Evolutionary conservation across 2,113 vertebrate species (phyloP).

Genomic region (Chitala chitala): DNA sequence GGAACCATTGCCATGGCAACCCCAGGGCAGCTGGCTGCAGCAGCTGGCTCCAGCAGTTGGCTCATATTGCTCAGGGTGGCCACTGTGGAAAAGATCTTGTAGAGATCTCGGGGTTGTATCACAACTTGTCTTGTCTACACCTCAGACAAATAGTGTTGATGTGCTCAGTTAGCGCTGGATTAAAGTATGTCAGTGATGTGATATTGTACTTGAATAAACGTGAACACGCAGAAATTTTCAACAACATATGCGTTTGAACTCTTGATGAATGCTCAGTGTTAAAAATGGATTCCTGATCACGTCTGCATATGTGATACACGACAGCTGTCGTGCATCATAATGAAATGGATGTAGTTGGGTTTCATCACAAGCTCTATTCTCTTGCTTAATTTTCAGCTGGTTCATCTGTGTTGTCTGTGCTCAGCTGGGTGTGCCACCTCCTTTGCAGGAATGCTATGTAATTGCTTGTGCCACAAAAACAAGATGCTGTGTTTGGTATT

Average conservation of each 20-base stretch:
- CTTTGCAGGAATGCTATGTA: too few relatives aligned
- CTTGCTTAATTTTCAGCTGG: neutral
- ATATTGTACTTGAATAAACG: neutral
- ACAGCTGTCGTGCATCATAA: neutral
- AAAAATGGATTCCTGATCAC: neutral
- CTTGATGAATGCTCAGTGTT: neutral
- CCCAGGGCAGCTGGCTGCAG: constrained; percentile 40
- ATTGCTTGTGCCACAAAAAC: too few relatives aligned
- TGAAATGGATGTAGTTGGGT: neutral
- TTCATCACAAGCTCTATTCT: neutral
- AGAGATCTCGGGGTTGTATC: too few relatives aligned
- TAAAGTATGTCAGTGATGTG: too few relatives aligned
- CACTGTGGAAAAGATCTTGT: constrained; percentile 4
- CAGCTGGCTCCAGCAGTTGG: constrained; percentile 29
- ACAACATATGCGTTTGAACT: neutral
- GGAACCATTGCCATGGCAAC: constrained; percentile 71
- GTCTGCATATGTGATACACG: neutral
- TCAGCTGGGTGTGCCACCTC: too few relatives aligned
- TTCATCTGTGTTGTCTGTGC: too few relatives aligned
- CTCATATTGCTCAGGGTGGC: neutral
- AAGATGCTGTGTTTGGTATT: too few relatives aligned
- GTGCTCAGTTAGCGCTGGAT: neutral
- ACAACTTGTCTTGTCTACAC: neutral
- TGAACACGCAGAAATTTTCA: neutral
- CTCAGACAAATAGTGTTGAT: neutral